phyloP scores from a whole-genome alignment of 2,113 vertebrate species.

The Heloderma charlesbogerti region DNA sequence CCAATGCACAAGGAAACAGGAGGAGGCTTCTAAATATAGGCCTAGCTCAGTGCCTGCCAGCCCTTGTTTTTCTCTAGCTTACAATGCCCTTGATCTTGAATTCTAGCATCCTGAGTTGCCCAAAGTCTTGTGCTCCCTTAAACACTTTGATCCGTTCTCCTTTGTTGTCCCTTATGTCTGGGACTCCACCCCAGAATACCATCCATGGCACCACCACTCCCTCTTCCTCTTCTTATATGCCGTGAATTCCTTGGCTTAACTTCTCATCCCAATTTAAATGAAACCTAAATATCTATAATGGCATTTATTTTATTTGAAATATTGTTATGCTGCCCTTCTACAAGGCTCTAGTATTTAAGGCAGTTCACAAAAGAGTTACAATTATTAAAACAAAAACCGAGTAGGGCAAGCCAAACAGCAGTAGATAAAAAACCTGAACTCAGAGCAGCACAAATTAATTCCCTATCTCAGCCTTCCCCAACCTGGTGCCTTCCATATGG shows the following conservation, averaged over 20 bases:
- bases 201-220: neutral
- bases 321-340: neutral
- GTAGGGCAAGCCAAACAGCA: neutral
- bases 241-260: neutral
- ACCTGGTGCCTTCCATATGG: too few relatives aligned
- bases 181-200: neutral
- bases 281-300: neutral
- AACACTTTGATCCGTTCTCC: neutral
- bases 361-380: neutral
- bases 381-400: neutral
- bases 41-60: too few relatives aligned
- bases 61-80: neutral
- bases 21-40: conserved; percentile 2
- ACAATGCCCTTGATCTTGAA: neutral
- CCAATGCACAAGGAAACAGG: neutral
- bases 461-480: too few relatives aligned
- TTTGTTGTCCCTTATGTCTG: neutral
- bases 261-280: neutral
- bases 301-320: neutral
- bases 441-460: neutral
- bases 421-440: neutral
- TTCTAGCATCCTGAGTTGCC: neutral
- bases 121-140: neutral
- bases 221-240: neutral
- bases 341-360: neutral